phyloP scores from a whole-genome alignment of 2,888 invertebrate genomes.

The Tetrapedia diversipes region DNA sequence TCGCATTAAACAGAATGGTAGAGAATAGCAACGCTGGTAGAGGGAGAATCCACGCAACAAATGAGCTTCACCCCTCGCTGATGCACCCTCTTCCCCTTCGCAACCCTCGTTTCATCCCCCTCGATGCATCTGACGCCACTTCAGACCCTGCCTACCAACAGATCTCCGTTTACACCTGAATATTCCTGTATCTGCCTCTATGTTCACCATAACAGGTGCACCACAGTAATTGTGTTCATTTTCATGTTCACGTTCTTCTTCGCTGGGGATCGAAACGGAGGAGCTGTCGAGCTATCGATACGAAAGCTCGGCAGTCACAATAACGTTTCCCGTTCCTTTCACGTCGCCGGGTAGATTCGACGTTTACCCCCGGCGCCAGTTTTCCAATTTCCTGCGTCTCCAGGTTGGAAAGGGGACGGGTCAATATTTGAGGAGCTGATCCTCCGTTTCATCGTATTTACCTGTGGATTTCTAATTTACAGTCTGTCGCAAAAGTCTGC shows the following conservation, averaged over 20 bases:
- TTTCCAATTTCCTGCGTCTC: constrained; percentile 5
- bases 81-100: background rate
- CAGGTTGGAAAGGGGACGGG: background rate
- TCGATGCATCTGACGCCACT: constrained; percentile 50
- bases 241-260: background rate
- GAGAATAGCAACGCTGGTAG: background rate
- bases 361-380: constrained; percentile 4
- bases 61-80: constrained; percentile 12
- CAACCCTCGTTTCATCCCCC: constrained; percentile 33
- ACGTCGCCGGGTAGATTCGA: background rate
- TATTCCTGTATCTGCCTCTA: constrained; percentile 7
- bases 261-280: background rate
- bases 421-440: background rate
- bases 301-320: constrained; percentile 8
- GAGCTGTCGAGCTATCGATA: background rate
- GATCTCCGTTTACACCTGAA: constrained; percentile 23
- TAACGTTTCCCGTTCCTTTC: background rate
- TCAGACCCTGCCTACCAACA: constrained; percentile 30
- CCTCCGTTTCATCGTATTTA: background rate
- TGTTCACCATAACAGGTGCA: background rate
- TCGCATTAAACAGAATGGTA: too few species aligned
- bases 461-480: background rate
- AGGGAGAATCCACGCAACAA: constrained; percentile 6
- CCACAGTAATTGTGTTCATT: constrained; percentile 24
- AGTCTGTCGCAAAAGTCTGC: too few species aligned